Evolutionary conservation across 2,113 vertebrate species (phyloP).

Genomic region (Thunnus thynnus): DNA sequence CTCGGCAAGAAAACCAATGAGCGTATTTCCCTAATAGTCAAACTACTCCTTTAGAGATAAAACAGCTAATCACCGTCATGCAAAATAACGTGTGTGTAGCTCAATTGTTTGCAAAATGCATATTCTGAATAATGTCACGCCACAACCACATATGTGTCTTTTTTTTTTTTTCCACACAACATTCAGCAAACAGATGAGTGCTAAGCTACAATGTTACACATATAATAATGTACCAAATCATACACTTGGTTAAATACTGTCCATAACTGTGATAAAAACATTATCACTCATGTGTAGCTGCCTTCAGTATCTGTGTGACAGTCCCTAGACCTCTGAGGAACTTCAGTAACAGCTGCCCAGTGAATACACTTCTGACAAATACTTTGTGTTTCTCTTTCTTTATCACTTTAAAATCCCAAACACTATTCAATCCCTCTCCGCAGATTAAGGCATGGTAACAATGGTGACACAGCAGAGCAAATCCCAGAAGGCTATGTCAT

Average conservation of each 20-base stretch:
- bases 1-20: not conserved
- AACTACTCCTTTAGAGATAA: not conserved
- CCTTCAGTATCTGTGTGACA: not conserved
- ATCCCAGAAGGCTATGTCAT: constrained; percentile 58
- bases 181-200: not conserved
- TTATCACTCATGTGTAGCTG: not conserved
- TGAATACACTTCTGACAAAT: constrained; percentile 10
- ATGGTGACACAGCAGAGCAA: constrained; percentile 57
- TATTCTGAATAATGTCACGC: not conserved
- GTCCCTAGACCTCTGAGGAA: not conserved
- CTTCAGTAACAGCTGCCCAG: constrained; percentile 1
- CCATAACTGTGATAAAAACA: not conserved
- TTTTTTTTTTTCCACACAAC: not conserved
- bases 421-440: constrained; percentile 15
- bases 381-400: constrained; percentile 3
- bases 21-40: no score
- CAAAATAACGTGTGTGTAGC: not conserved
- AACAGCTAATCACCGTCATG: not conserved
- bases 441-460: constrained; percentile 56
- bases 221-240: not conserved
- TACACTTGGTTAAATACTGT: not conserved
- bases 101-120: not conserved
- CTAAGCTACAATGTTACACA: not conserved
- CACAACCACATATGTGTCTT: not conserved
- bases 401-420: not conserved